Base-by-base conservation (phyloP, 2,797 vertebrate genomes). In the Crossoptilon crossoptilon region DNA sequence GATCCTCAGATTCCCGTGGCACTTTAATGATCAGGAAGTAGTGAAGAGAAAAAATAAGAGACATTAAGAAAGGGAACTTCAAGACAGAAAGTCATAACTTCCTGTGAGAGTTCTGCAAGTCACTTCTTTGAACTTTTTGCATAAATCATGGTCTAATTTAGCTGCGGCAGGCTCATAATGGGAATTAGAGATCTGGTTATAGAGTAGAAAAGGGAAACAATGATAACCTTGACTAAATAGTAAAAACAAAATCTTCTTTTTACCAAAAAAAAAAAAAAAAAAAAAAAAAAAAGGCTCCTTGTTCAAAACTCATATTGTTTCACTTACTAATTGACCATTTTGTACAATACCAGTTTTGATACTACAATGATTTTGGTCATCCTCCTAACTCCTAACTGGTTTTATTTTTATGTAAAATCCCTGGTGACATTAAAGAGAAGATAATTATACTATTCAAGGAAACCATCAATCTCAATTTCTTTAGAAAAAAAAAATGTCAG, bases 121-220 rank as follows among this genome's bases (percentile, higher is more conserved):
- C 88, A 94, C 49, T 94, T 95, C 60, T 82, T 88, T 95, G 92
- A 41, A 92, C 67, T 71, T 92, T 96, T 96, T 94, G 74, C 70
- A 95, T 96, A 96, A 96, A 97, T 97, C 91, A 91, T 37, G 37
- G 15, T 82, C 77, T 96, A 94, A 94, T 97, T 97, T 96, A 96
- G 69, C 79, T 92, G 23, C 84, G 75, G 26, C 75, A 93, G 44
- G 56, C 69, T 95, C 35, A 75, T 89, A 95, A 94, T 90, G 74
- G 87, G 83, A 96, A 93, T 94, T 94, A 94, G 59, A 91, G 53
- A 29, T 29, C 29, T 71, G 27, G 14, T 77, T 95, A 76, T 84
- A 93, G 95, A 89, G 76, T 51, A 91, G 31, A 81, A 73, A 81
- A 68, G 7, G 31, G 58, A 85, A 84, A 92, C 56, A 84, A 70